A percentile compares a stretch with the other conserved stretches of the same genome.
Conservation (phyloP, 2,888 invertebrate genomes). For the Latrodectus elegans region DNA sequence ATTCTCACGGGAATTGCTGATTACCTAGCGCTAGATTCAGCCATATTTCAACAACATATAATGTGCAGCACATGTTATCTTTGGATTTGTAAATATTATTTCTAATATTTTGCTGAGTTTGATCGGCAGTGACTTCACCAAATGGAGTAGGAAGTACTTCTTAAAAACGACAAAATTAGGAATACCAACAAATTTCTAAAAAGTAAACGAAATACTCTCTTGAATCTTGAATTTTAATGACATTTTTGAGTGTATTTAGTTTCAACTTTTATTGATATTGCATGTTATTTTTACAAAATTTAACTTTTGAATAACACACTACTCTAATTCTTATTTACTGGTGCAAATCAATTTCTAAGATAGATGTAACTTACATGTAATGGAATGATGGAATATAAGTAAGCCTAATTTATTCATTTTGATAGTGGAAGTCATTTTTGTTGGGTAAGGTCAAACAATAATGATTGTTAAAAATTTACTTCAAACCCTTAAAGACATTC, state of each 20-base stretch:
- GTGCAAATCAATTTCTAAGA: neutral
- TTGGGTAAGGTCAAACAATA: conserved; percentile 45
- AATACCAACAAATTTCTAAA: no score
- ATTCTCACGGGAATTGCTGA: no score
- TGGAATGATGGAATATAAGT: conserved; percentile 57
- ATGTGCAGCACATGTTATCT: no score
- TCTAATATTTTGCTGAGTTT: no score
- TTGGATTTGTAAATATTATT: no score
- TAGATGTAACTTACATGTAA: conserved; percentile 54
- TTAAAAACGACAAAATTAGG: no score
- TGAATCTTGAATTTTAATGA: conserved; percentile 62
- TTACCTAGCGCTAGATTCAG: no score
- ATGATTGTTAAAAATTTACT: neutral
- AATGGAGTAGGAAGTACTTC: no score
- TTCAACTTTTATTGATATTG: neutral
- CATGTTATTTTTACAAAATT: neutral
- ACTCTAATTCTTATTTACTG: neutral
- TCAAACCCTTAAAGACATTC: neutral
- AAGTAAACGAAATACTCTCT: no score
- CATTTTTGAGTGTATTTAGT: conserved; percentile 33
- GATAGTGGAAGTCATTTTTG: conserved; percentile 37
- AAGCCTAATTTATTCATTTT: conserved; percentile 50
- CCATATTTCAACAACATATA: no score
- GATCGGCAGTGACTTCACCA: no score
- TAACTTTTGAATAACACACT: neutral